Evolutionary conservation across 2,113 vertebrate species (phyloP).

Genomic region (Triplophysa tibetana): DNA sequence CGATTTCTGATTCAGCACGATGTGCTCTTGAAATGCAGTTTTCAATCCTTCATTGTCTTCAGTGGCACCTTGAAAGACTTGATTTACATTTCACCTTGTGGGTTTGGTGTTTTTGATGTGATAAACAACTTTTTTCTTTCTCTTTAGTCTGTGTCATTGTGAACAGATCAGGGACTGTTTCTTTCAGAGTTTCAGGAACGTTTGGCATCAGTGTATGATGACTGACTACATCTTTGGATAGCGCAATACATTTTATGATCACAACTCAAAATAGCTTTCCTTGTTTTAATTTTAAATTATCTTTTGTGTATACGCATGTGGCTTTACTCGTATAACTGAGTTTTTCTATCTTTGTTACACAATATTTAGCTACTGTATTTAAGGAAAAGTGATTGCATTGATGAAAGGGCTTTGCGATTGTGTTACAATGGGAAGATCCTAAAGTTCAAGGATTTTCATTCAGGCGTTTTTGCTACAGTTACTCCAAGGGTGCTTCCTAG

Average conservation of each 20-base stretch:
- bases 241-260: constrained; percentile 9
- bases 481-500: too few species aligned
- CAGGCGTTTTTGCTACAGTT: too few species aligned
- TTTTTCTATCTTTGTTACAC: background rate
- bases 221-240: constrained; percentile 9
- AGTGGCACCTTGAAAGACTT: too few species aligned
- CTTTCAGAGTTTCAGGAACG: background rate
- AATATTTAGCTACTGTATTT: background rate
- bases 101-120: background rate
- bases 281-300: background rate
- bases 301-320: background rate
- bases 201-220: constrained; percentile 7
- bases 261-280: background rate
- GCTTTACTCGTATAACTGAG: background rate
- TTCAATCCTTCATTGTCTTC: too few species aligned
- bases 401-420: background rate
- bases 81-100: background rate
- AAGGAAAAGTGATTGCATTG: background rate
- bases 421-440: background rate
- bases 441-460: background rate
- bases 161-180: background rate
- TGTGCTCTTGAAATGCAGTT: too few species aligned
- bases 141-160: background rate
- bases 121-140: background rate
- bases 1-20: too few species aligned